Base-by-base conservation (phyloP, 37 sponge, comb jelly and placozoan genomes). In the Dysidea cf. avara region DNA sequence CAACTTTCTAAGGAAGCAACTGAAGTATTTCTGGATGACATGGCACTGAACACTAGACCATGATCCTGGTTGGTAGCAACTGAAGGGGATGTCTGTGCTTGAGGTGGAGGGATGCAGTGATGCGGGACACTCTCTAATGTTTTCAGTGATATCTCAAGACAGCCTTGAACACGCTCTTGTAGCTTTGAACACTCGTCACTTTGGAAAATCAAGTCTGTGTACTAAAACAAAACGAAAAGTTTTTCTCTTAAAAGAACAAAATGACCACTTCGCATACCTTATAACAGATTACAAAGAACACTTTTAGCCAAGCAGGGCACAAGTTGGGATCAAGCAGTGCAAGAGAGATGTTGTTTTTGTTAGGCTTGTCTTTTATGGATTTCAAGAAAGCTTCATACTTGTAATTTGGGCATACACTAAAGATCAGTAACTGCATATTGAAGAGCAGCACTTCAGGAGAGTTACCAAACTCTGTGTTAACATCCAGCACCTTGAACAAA, bases 261-360 rank as follows among this genome's bases (percentile, higher is more conserved):
- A 31, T 33, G 32, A 24, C 49, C 5, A 1, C 20, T 12, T 28
- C 49, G 47, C 57, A 14, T 33, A 87, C 87, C 87, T 87, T 87
- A 66, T 87, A 87, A 9, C 77, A 64, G 52, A 87, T 81, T 37
- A 87, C 71, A 64, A 81, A 87, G 65, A 81, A 81, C 21, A 87
- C 57, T n/a, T 78, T 25, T 31, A 87, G 52, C 87, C 68, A 80
- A 21, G 81, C 77, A 39, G 59, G 73, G 35, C 66, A 53, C 31
- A 72, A 50, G 53, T 65, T 25, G 18, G 85, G 38, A 7, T 78
- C 72, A 13, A 77, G 50, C 53, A 17, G 31, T 14, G 57, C 65
- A 18, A 76, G 71, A 2, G 43, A 58, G 48, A 53, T 74, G 53
- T 11, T 3, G 13, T 47, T 59, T 18, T 29, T 37, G n/a, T n/a